phyloP scores from a whole-genome alignment of 2,113 vertebrate genomes.

The Oenanthe melanoleuca region DNA sequence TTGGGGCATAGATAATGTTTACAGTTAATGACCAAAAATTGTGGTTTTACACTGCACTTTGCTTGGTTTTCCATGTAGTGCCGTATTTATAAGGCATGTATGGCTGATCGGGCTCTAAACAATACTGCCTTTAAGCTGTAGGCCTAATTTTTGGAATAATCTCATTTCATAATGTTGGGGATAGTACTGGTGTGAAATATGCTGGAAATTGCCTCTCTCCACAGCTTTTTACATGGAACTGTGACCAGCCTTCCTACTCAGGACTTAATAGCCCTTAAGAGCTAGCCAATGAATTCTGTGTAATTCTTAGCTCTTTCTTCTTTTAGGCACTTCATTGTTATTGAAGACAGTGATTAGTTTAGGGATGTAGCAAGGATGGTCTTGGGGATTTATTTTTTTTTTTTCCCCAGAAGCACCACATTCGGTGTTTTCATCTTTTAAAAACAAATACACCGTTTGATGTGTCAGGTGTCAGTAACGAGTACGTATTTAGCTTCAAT shows the following conservation, averaged over 20 bases:
- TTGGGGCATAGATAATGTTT: not conserved
- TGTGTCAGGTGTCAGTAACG: not conserved
- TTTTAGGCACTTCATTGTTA: not conserved
- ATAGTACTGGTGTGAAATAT: rapidly evolving
- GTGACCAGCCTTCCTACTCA: not conserved
- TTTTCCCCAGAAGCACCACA: not conserved
- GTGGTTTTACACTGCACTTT: not conserved
- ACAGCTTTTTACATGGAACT: not conserved
- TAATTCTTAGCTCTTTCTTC: not conserved
- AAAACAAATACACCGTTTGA: not conserved
- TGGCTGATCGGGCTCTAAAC: not conserved
- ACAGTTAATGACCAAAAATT: not conserved
- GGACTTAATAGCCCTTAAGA: not conserved
- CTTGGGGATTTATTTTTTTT: not conserved
- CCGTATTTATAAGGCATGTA: not conserved
- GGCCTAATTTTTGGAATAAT: not conserved
- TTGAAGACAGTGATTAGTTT: not conserved
- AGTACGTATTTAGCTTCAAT: not conserved
- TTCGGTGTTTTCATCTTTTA: not conserved
- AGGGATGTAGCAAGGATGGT: not conserved
- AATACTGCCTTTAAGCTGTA: not conserved
- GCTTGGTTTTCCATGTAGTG: not conserved
- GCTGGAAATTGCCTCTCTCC: not conserved
- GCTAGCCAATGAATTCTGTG: not conserved
- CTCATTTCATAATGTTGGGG: not conserved